Base-by-base conservation (phyloP, 2,113 vertebrate genomes). In the Vireo altiloquus region DNA sequence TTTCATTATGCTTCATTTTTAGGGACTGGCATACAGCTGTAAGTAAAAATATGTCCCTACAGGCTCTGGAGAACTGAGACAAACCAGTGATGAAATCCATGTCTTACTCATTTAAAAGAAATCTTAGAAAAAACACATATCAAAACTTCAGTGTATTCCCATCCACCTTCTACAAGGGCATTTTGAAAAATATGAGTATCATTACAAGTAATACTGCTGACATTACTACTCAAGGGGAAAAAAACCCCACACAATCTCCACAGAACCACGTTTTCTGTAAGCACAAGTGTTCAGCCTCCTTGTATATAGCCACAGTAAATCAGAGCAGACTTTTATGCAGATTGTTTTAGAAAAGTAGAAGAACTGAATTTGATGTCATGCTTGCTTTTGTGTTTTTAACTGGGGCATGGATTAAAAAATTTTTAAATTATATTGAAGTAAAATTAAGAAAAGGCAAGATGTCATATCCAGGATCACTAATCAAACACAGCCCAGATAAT, bases 401-500 rank as follows among this genome's bases (percentile, higher is more conserved):
- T 74, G 46, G 54, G 46, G 49, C 46, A 97, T 92, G 53, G 72
- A 92, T 59, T 94, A 47, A 95, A 85, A 78, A 17, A 17, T 44
- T 44, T 87, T 97, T 95, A 89, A 96, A 96, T 87, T 1, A 93
- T 80, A 83, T 82, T 92, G 90, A 97, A 95, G 70, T 94, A 65
- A 96, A 97, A 91, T 93, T 90, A 90, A 95, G 77, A 96, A 95
- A 96, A 79, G 70, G 80, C 80, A 97, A 97, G 96, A 97, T 96
- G 95, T 97, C 96, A 84, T 46, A 93, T 27, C 44, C 84, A 97
- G 85, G 95, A 97, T 92, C 90, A 97, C 96, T 97, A 97, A 98
- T 97, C 97, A 98, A 97, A 97, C 94, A 97, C 65, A 96, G 84
- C 64, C 90, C 92, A 94, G 74, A 83, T 96, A 97, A 97, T 95